These are phyloP conservation scores for Dermatophagoides farinae DNA, from an alignment of 1,140 invertebrate genomes.

Conservation along the genomic window DNA sequence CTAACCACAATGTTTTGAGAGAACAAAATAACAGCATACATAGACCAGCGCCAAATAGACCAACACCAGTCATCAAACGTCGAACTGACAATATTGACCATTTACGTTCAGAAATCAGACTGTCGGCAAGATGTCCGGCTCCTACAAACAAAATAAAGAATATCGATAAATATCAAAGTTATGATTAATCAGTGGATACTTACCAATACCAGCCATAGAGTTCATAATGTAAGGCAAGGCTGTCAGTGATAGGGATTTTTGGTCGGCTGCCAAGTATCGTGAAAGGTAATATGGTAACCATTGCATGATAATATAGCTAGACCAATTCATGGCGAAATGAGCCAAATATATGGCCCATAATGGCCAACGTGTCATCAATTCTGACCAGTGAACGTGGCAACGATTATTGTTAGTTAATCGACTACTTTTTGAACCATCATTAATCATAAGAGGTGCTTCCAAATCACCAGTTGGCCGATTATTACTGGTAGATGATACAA, in stretches of 20 bases:
- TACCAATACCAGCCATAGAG: constrained; percentile 47
- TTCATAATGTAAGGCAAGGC: constrained; percentile 56
- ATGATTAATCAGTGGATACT: constrained; percentile 21
- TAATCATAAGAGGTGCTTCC: neutral
- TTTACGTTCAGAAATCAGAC: constrained; percentile 36
- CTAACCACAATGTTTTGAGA: constrained; percentile 45
- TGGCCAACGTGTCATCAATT: constrained; percentile 47
- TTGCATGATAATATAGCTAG: constrained; percentile 61
- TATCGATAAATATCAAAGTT: constrained; percentile 4
- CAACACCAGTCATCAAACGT: constrained; percentile 50
- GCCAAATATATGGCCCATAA: constrained; percentile 56
- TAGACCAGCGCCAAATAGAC: constrained; percentile 48
- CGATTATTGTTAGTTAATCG: constrained; percentile 39
- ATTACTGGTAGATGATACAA: neutral
- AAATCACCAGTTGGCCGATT: neutral
- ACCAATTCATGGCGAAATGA: constrained; percentile 67
- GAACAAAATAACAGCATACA: constrained; percentile 50
- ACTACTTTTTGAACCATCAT: constrained; percentile 19
- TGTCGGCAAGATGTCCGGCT: constrained; percentile 50
- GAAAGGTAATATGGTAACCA: constrained; percentile 56
- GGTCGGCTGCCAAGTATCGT: constrained; percentile 42
- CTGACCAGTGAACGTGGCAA: constrained; percentile 35
- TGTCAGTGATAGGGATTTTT: constrained; percentile 49
- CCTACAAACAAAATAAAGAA: constrained; percentile 25
- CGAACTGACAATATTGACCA: constrained; percentile 51